Evolutionary conservation across 2,113 vertebrate genomes (phyloP).

Genomic region (Notechis scutatus): DNA sequence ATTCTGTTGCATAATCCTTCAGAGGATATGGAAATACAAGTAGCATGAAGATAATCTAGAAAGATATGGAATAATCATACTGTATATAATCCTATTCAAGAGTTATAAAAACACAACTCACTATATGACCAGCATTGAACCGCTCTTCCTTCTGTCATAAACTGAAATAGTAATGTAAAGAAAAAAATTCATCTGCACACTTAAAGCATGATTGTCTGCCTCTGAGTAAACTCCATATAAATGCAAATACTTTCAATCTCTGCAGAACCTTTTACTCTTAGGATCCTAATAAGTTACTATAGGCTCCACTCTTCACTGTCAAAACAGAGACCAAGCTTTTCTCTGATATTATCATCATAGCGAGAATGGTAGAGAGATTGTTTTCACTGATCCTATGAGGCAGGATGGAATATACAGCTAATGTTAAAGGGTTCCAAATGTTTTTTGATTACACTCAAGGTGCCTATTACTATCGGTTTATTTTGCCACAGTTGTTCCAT

Average conservation of each 20-base stretch:
- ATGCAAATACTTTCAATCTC: not conserved
- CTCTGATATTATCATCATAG: not conserved
- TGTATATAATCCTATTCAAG: too few species aligned
- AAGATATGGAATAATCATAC: not conserved
- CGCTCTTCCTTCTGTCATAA: not conserved
- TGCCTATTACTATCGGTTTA: not conserved
- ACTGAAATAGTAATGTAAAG: not conserved
- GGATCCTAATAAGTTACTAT: not conserved
- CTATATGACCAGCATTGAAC: not conserved
- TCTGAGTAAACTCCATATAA: not conserved
- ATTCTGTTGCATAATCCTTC: not conserved
- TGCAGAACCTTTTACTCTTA: not conserved
- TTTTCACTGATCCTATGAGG: not conserved
- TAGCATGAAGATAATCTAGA: not conserved
- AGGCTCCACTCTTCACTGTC: not conserved
- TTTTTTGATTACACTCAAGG: not conserved
- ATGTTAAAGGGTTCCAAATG: not conserved
- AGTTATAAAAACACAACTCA: not conserved
- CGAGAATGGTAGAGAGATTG: not conserved
- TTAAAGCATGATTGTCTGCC: not conserved
- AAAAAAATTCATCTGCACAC: not conserved
- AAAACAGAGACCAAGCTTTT: not conserved
- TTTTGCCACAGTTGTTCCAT: not conserved
- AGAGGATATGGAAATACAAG: not conserved
- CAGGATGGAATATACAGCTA: not conserved